Base-by-base conservation (phyloP, 2,888 invertebrate genomes). In the Drosophila fungiperda region DNA sequence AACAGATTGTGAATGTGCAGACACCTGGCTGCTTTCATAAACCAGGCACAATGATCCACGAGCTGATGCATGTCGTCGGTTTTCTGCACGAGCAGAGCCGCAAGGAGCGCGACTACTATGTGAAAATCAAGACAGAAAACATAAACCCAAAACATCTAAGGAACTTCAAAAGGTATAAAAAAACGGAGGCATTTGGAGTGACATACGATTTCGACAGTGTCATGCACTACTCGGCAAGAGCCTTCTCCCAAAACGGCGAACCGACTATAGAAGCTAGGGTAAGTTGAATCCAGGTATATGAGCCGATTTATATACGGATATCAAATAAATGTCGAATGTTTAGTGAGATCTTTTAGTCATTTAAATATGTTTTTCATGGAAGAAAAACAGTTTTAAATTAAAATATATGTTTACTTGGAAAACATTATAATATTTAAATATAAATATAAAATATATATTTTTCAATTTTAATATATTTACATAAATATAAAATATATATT, bases 51-150 rank as follows among this genome's bases (percentile, higher is more conserved):
- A 94, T 96, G 0, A 93, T 96, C 23, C 97, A 97, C 87, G 97
- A 97, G 91, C 92, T 97, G 69, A 95, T 97, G 86, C 97, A 97
- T 85, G 96, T 95, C 0, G 86, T 96, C 11, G 97, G 97, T 1
- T 97, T 97, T 91, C 93, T 96, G 89, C 97, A 97, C 90, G 97
- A 97, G 86, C 97, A 97, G 92, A 97, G 96, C 87, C 94, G 97
- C 8, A 94, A 94, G 29, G 97, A 97, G 84, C 94, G 97, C 1
- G 97, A 97, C 86, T 94, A 95, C 58, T 96, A 94, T 88, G 96
- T 96, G 2, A 92, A 90, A 0, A 94, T 97, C 17, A 93, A 94
- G 6, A 96, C 95, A 93, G 90, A 94, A 2, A 97, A 97, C 86
- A 96, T 97, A 50, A 94, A 94, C 83, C 83, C 93, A 45, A 95